A percentile compares a stretch with the other conserved stretches of the same genome.
Conservation (phyloP, 2,888 invertebrate genomes). For the Coenonympha arcania region DNA sequence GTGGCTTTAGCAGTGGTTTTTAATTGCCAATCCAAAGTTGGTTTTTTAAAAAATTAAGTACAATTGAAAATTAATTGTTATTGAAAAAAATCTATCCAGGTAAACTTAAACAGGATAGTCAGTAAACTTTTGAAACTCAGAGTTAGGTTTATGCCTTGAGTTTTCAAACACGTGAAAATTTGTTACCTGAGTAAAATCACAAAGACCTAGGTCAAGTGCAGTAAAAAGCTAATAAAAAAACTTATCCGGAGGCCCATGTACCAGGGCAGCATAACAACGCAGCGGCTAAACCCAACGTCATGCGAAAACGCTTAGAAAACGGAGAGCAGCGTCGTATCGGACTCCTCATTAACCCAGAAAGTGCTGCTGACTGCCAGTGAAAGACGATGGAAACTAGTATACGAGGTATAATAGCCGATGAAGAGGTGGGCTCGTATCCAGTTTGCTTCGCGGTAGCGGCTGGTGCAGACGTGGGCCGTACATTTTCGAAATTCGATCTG, state of each 20-base stretch:
- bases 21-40: no score
- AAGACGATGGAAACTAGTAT: conserved; percentile 69
- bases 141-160: no score
- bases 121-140: no score
- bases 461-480: conserved; percentile 26
- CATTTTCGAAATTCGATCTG: conserved; percentile 11
- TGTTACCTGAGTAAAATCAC: background rate
- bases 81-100: no score
- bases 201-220: background rate
- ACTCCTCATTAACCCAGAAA: conserved; percentile 72
- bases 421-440: conserved; percentile 29
- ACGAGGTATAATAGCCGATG: conserved; percentile 64
- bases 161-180: background rate
- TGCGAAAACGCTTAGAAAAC: conserved; percentile 71
- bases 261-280: conserved; percentile 53
- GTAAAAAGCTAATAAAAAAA: conserved; percentile 13
- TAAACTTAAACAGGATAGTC: no score
- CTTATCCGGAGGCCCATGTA: conserved; percentile 28
- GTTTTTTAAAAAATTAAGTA: no score
- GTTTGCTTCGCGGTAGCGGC: conserved; percentile 30
- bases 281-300: conserved; percentile 43
- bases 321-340: conserved; percentile 49
- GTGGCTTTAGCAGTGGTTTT: no score
- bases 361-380: conserved; percentile 61
- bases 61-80: no score